A percentile compares a stretch with the other conserved stretches of the same genome.
Evolutionary conservation across 1,140 invertebrate genomes (phyloP).

Genomic region (Chymomyza costata): DNA sequence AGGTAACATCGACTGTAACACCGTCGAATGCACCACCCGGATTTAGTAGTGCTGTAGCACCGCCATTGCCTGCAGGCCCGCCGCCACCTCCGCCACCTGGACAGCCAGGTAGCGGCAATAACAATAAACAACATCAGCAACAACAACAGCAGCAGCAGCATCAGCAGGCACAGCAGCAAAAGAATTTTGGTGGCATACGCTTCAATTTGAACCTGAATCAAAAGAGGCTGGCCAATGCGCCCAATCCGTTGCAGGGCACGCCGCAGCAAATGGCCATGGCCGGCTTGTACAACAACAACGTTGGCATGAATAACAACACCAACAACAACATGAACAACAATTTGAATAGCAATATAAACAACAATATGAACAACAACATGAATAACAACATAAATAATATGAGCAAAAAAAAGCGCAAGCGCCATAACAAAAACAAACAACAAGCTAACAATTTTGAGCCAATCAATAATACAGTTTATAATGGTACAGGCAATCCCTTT

Average conservation of each 20-base stretch:
- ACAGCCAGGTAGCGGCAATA: slow-evolving; percentile 10
- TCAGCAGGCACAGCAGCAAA: slow-evolving; percentile 41
- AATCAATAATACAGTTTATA: slow-evolving; percentile 47
- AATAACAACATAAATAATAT: slow-evolving; percentile 28
- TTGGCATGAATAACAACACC: slow-evolving; percentile 36
- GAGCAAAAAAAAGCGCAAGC: slow-evolving; percentile 84
- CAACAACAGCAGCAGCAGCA: slow-evolving; percentile 28
- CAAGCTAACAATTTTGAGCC: no score
- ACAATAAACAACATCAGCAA: not conserved
- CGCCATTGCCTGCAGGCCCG: slow-evolving; percentile 57
- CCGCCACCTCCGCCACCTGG: slow-evolving; percentile 55
- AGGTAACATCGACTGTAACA: slow-evolving; percentile 59
- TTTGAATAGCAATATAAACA: slow-evolving; percentile 36
- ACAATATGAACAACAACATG: slow-evolving; percentile 21
- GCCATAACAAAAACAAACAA: slow-evolving; percentile 80
- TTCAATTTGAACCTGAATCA: slow-evolving; percentile 75
- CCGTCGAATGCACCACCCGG: slow-evolving; percentile 67
- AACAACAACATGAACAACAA: slow-evolving; percentile 60
- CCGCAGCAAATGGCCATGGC: no score
- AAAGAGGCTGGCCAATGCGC: slow-evolving; percentile 57
- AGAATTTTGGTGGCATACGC: slow-evolving; percentile 71
- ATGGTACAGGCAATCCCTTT: slow-evolving; percentile 20
- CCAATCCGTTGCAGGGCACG: slow-evolving; percentile 63
- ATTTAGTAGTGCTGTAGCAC: slow-evolving; percentile 65
- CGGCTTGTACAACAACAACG: slow-evolving; percentile 70